Evolutionary conservation across 2,113 vertebrate species (phyloP).

Genomic region (Nothoprocta pentlandii): DNA sequence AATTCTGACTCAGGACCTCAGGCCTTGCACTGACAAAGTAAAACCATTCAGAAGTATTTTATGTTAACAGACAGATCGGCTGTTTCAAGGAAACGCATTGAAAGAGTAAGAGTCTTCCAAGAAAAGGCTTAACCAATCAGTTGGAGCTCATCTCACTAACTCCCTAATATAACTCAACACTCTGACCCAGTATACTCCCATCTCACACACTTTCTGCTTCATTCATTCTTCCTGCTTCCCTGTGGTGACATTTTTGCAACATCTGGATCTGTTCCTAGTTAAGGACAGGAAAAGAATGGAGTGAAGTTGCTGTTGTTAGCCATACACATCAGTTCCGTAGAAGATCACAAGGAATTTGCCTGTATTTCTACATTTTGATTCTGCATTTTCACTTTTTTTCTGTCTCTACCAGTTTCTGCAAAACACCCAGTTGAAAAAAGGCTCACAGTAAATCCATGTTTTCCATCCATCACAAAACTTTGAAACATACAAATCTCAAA

Average conservation of each 20-base stretch:
- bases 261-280: constrained; percentile 75
- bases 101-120: background rate
- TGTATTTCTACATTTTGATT: constrained; percentile 70
- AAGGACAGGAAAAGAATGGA: constrained; percentile 80
- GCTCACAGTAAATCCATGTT: constrained; percentile 77
- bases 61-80: background rate
- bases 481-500: constrained; percentile 45
- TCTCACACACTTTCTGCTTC: background rate
- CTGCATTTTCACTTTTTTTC: constrained; percentile 74
- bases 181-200: constrained; percentile 39
- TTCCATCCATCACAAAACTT: constrained; percentile 56
- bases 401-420: constrained; percentile 83
- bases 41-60: background rate
- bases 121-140: background rate
- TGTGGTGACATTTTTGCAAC: constrained; percentile 31
- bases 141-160: background rate
- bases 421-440: constrained; percentile 70
- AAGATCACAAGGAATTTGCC: constrained; percentile 77
- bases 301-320: constrained; percentile 70
- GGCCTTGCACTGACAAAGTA: background rate
- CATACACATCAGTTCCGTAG: constrained; percentile 74
- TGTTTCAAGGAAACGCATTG: background rate
- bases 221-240: constrained; percentile 42
- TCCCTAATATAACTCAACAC: background rate
- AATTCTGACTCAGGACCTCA: background rate